Evolutionary conservation across 2,888 invertebrate species (phyloP).

Genomic region (Metacarcinus magister): DNA sequence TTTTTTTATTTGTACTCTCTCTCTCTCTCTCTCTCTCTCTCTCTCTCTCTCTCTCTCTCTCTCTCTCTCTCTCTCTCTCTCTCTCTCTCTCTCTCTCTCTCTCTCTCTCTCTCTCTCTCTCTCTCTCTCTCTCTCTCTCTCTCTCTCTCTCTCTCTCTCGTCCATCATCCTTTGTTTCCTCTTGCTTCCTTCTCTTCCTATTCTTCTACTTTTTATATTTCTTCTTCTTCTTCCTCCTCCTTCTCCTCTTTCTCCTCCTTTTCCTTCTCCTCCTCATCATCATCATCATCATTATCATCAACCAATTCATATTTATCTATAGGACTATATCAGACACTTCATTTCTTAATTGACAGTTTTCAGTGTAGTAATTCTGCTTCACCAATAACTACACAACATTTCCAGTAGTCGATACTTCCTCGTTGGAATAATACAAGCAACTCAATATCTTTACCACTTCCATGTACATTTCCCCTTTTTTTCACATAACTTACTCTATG

Average conservation of each 20-base stretch:
- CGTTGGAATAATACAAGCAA: not conserved
- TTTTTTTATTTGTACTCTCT: not conserved
- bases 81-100: not conserved
- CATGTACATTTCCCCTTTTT: not conserved
- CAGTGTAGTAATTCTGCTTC: too few relatives aligned
- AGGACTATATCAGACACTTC: not conserved
- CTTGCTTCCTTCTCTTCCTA: too few relatives aligned
- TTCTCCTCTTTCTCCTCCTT: too few relatives aligned
- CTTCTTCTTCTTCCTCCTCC: too few relatives aligned
- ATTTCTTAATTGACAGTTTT: too few relatives aligned
- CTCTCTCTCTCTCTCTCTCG: not conserved
- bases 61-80: not conserved
- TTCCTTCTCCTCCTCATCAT: not conserved
- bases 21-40: constrained; percentile 28
- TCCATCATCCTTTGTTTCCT: too few relatives aligned
- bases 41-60: not conserved
- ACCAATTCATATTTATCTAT: not conserved
- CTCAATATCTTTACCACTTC: not conserved
- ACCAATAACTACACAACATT: not conserved
- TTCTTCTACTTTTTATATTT: too few relatives aligned
- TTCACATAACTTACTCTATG: not conserved
- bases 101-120: constrained; percentile 2
- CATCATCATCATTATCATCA: not conserved
- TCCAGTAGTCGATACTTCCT: not conserved
- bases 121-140: constrained; percentile 2